Evolutionary conservation across 2,888 invertebrate genomes (phyloP).

Genomic region (Apamea epomidion): DNA sequence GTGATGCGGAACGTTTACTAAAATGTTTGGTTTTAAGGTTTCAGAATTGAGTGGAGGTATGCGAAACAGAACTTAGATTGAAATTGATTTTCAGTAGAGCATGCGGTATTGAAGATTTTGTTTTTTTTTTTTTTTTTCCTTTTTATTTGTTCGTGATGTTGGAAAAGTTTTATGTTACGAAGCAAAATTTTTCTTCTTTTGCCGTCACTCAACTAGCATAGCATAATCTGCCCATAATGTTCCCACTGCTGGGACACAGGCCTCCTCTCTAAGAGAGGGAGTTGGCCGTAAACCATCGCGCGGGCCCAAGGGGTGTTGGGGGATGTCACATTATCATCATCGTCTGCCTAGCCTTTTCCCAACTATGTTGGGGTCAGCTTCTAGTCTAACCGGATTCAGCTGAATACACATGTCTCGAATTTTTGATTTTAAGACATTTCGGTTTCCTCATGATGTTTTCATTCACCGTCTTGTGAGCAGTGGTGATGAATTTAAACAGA

Average conservation of each 20-base stretch:
- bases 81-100: slow-evolving; percentile 41
- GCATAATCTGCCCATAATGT: neutral
- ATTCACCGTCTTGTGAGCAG: neutral
- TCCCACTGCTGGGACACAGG: neutral
- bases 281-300: neutral
- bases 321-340: neutral
- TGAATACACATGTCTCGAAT: neutral
- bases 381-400: no score
- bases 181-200: neutral
- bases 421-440: neutral
- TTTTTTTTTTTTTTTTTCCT: no score
- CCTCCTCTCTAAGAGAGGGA: neutral
- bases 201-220: neutral
- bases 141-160: slow-evolving; percentile 1
- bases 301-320: neutral
- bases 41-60: slow-evolving; percentile 30
- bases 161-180: neutral
- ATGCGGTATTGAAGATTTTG: slow-evolving; percentile 19
- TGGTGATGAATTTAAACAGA: no score
- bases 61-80: slow-evolving; percentile 27
- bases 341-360: no score
- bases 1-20: slow-evolving; percentile 49
- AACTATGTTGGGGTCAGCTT: no score
- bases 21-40: slow-evolving; percentile 56
- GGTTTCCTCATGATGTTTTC: neutral